Conservation (phyloP, 2,888 invertebrate species). For the Boloria selene region DNA sequence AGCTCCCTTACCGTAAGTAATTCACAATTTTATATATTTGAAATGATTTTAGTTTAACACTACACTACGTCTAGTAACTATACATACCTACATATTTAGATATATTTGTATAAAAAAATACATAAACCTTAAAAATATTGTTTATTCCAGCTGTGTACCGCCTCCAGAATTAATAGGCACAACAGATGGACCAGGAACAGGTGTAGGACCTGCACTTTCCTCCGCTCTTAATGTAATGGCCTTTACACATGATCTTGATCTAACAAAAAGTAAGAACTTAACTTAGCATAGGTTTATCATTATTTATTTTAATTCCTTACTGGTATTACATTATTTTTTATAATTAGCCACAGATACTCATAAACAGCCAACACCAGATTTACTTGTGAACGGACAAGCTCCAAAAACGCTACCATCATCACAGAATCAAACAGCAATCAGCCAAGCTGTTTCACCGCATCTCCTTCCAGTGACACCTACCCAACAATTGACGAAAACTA, state of each 20-base stretch:
- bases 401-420: slow-evolving; percentile 32
- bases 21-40: not conserved
- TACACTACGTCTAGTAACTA: not conserved
- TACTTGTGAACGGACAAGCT: slow-evolving; percentile 63
- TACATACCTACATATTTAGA: too few species aligned
- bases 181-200: slow-evolving; percentile 52
- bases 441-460: slow-evolving; percentile 17
- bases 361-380: slow-evolving; percentile 67
- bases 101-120: too few species aligned
- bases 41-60: not conserved
- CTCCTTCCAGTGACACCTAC: not conserved
- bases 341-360: slow-evolving; percentile 49
- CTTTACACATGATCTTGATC: slow-evolving; percentile 88
- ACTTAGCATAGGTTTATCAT: not conserved
- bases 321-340: not conserved
- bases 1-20: slow-evolving; percentile 68
- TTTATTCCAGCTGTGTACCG: slow-evolving; percentile 52
- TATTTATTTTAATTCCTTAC: not conserved
- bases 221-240: slow-evolving; percentile 92
- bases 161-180: slow-evolving; percentile 68
- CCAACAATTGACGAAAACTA: slow-evolving; percentile 15
- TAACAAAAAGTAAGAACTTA: slow-evolving; percentile 54
- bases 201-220: slow-evolving; percentile 83
- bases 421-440: slow-evolving; percentile 46
- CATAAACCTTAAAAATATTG: too few species aligned